These are phyloP conservation scores for Kryptopterus vitreolus DNA, from an alignment of 2,797 vertebrate species.

Conservation along the genomic window DNA sequence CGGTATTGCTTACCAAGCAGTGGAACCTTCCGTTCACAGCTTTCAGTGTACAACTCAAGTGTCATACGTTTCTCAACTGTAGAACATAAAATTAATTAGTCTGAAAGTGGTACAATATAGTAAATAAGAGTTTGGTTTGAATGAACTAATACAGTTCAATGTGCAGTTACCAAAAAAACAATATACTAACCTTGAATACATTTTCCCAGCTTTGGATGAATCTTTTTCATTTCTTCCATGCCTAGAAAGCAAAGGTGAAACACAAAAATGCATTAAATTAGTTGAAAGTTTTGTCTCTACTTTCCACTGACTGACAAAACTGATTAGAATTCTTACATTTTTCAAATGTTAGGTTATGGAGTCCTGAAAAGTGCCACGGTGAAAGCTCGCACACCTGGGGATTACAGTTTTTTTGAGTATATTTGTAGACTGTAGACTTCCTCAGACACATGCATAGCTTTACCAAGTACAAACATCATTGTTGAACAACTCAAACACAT, in stretches of 20 bases:
- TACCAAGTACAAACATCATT: neutral
- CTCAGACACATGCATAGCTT: neutral
- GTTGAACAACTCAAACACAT: neutral
- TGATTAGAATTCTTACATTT: slow-evolving; percentile 22
- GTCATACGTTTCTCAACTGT: slow-evolving; percentile 31
- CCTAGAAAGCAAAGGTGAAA: slow-evolving; percentile 9
- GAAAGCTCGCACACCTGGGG: slow-evolving; percentile 40
- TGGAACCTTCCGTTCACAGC: slow-evolving; percentile 25
- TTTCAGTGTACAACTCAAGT: slow-evolving; percentile 12
- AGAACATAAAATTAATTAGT: neutral
- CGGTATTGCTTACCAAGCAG: slow-evolving; percentile 27
- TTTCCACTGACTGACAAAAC: neutral
- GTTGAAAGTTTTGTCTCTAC: neutral
- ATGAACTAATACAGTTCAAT: neutral
- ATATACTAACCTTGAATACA: slow-evolving; percentile 34
- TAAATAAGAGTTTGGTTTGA: neutral
- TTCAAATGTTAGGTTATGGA: slow-evolving; percentile 19
- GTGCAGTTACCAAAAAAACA: neutral
- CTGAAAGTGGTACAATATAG: neutral
- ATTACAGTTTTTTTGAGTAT: neutral
- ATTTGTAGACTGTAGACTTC: too few relatives aligned
- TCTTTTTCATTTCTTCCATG: neutral
- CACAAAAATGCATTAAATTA: neutral
- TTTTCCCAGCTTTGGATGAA: neutral
- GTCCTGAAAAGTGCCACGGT: neutral